A percentile compares a stretch with the other conserved stretches of the same genome.
These are phyloP conservation scores for Diarsia mendica DNA, from an alignment of 2,888 invertebrate species.

Conservation along the genomic window DNA sequence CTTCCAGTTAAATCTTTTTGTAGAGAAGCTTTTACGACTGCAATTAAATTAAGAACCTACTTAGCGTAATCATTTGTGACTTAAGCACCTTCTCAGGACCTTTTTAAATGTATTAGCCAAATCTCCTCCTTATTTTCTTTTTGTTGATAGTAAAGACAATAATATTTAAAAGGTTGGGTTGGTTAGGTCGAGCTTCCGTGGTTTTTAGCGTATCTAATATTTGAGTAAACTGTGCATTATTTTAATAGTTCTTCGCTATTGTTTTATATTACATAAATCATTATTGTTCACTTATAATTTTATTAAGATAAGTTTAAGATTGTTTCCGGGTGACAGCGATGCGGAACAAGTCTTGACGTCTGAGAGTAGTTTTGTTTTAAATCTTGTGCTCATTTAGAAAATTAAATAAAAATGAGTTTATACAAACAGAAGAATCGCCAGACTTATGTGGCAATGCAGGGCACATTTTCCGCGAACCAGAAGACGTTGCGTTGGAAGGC, in stretches of 20 bases:
- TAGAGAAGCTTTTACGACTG: conserved; percentile 15
- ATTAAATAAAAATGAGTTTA: background rate
- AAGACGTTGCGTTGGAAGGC: too few species aligned
- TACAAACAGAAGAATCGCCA: too few species aligned
- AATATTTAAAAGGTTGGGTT: background rate
- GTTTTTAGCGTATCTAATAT: conserved; percentile 4
- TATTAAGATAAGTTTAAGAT: background rate
- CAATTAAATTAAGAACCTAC: conserved; percentile 27
- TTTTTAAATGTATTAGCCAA: conserved; percentile 6
- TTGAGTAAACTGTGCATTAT: conserved; percentile 1
- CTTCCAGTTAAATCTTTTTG: conserved; percentile 14
- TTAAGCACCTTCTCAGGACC: conserved; percentile 9
- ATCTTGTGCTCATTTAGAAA: background rate
- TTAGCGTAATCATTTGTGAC: conserved; percentile 28
- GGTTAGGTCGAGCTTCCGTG: background rate
- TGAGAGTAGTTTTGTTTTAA: background rate
- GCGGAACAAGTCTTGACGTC: background rate
- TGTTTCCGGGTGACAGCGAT: background rate
- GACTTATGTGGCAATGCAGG: too few species aligned
- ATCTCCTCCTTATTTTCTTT: conserved; percentile 9
- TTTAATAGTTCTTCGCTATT: background rate
- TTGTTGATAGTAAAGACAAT: background rate
- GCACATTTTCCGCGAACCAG: too few species aligned
- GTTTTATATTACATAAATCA: background rate
- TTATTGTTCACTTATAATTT: background rate